phyloP scores from a whole-genome alignment of 2,113 vertebrate species.

The Epinephelus lanceolatus region DNA sequence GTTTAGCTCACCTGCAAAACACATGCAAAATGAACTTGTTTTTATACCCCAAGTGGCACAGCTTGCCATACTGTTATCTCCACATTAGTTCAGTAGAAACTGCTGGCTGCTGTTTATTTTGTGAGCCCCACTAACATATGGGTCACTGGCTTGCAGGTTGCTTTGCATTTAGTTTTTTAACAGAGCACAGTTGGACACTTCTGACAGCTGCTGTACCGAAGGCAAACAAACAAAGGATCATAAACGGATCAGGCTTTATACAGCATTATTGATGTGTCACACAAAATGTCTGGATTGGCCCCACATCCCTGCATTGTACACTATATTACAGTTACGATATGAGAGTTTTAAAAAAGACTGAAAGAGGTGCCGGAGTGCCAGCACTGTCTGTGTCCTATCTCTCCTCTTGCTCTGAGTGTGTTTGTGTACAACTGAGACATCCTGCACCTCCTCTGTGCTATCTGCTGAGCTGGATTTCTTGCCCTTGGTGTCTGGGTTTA shows the following conservation, averaged over 20 bases:
- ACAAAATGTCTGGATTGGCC: constrained; percentile 11
- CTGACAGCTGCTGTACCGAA: not conserved
- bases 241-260: constrained; percentile 13
- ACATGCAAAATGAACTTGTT: not conserved
- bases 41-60: not conserved
- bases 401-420: not conserved
- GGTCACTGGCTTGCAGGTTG: not conserved
- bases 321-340: constrained; percentile 22
- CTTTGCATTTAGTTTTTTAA: constrained; percentile 12
- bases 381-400: constrained; percentile 33
- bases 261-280: constrained; percentile 5
- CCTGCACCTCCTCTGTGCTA: constrained; percentile 49
- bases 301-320: not conserved
- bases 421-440: constrained; percentile 47
- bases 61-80: not conserved
- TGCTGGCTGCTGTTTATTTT: constrained; percentile 6
- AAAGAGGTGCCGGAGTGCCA: constrained; percentile 17
- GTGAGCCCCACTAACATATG: not conserved
- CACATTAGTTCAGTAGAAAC: not conserved
- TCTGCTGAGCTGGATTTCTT: constrained; percentile 70
- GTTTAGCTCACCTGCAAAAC: not conserved
- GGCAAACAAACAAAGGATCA: not conserved
- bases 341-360: constrained; percentile 21
- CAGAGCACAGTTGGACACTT: not conserved
- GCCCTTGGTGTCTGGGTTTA: constrained; percentile 56